phyloP scores from a whole-genome alignment of 2,797 vertebrate genomes.

The Merluccius polli region DNA sequence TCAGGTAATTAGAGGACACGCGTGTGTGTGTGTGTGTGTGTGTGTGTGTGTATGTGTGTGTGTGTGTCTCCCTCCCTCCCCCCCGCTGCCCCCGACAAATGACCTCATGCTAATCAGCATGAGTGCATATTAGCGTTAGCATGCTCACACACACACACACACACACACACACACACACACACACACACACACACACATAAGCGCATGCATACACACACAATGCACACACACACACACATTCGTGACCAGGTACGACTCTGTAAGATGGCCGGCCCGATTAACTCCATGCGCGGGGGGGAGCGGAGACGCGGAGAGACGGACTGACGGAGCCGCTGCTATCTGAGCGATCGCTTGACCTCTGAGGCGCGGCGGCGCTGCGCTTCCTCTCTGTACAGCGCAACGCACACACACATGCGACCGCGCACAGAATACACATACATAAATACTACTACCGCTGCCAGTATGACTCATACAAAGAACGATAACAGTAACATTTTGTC shows the following conservation, averaged over 20 bases:
- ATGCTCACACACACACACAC: not conserved
- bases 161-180: no score
- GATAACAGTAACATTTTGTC: no score
- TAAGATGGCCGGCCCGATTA: not conserved
- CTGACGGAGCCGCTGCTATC: not conserved
- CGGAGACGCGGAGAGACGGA: not conserved
- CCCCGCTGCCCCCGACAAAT: not conserved
- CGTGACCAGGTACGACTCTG: not conserved
- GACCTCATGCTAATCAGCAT: not conserved
- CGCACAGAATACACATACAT: not conserved
- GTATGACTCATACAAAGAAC: not conserved
- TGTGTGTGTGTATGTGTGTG: no score
- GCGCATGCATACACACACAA: not conserved
- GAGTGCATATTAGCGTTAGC: not conserved
- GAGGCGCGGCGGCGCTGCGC: not conserved
- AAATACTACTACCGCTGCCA: not conserved
- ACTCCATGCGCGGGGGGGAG: not conserved
- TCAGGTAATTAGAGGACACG: conserved; percentile 77
- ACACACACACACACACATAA: no score
- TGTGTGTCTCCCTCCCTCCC: no score
- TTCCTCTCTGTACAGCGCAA: not conserved
- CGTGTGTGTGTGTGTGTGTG: not conserved
- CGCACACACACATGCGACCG: not conserved
- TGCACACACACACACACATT: not conserved
- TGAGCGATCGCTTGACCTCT: not conserved